Conservation (phyloP, 2,113 vertebrate species). For the Cettia cetti region DNA sequence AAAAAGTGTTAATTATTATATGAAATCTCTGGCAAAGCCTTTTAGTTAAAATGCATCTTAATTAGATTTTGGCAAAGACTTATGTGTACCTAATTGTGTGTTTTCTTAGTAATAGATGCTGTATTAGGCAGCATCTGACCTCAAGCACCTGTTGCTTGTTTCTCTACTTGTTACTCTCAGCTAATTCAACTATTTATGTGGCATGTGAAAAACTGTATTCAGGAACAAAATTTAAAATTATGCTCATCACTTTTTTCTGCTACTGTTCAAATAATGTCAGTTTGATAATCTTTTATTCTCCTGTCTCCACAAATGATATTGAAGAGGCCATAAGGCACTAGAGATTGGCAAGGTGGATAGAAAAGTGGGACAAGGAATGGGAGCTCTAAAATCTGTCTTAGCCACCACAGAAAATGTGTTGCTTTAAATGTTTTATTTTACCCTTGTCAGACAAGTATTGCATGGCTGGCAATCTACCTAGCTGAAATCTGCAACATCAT, state of each 20-base stretch:
- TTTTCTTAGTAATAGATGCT: neutral
- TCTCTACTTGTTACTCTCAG: neutral
- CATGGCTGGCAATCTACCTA: neutral
- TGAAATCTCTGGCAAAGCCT: neutral
- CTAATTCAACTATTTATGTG: neutral
- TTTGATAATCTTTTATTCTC: neutral
- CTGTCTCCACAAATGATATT: neutral
- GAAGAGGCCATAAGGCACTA: neutral
- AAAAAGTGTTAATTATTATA: neutral
- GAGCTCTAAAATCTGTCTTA: neutral
- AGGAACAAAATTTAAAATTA: neutral
- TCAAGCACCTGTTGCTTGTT: neutral
- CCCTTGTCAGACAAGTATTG: neutral
- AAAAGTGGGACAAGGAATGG: neutral
- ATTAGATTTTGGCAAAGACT: neutral
- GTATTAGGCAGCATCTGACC: neutral
- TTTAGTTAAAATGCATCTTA: neutral
- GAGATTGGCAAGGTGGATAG: neutral
- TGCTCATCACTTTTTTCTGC: neutral
- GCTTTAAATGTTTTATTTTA: neutral
- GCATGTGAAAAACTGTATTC: neutral
- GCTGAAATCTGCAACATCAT: neutral
- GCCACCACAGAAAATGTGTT: neutral
- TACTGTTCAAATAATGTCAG: neutral
- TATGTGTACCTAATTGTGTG: accelerated